These are phyloP conservation scores for Pocillopora damicornis DNA, from an alignment of 64 coral and sea anemone species.

Conservation along the genomic window DNA sequence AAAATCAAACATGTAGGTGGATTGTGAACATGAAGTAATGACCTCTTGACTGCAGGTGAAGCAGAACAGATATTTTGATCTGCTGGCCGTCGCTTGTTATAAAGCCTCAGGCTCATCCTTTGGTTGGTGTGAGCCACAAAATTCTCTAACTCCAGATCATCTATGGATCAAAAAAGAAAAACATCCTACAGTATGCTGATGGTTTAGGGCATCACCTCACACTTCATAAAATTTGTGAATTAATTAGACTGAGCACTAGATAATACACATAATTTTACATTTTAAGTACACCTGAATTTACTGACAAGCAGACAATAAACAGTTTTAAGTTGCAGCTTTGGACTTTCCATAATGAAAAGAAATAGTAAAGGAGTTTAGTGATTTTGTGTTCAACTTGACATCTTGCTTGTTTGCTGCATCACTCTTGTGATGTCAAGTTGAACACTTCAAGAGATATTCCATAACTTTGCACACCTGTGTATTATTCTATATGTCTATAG, in stretches of 20 bases:
- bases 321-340: no score
- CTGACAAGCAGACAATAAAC: no score
- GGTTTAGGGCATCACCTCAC: background rate
- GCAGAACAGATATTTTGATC: slow-evolving; percentile 7
- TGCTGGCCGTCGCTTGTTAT: slow-evolving; percentile 55
- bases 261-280: background rate
- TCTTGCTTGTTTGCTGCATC: no score
- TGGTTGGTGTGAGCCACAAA: slow-evolving; percentile 56
- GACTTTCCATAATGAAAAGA: no score
- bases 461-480: no score
- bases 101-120: slow-evolving; percentile 63
- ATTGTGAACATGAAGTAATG: background rate
- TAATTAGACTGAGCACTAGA: background rate
- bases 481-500: no score
- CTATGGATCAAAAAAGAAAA: background rate
- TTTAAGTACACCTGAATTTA: no score
- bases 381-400: no score
- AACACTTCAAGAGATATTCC: no score
- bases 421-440: no score
- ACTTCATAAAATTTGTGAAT: background rate
- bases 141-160: slow-evolving; percentile 60
- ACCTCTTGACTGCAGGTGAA: slow-evolving; percentile 79
- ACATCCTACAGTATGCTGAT: background rate
- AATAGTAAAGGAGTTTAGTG: no score
- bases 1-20: no score